Percentiles rank a stretch among this genome's conserved stretches.
Conservation (phyloP, 2,113 vertebrate species). For the Cyphomyrus discorhynchus region DNA sequence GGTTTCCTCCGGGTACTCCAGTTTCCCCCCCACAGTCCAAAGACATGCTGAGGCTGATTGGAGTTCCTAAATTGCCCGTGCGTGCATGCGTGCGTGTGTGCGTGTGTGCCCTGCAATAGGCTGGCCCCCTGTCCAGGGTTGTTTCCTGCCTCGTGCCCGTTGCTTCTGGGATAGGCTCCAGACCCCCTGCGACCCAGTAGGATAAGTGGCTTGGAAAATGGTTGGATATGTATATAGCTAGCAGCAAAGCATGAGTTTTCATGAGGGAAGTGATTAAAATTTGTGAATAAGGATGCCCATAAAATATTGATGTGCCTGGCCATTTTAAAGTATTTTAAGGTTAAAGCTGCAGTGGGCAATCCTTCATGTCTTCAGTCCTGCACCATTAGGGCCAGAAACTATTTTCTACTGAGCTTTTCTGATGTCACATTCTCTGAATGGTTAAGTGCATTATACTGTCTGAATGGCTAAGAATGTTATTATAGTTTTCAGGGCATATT, state of each 20-base stretch:
- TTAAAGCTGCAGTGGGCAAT: neutral
- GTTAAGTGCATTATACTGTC: neutral
- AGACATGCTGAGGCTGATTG: too few species aligned
- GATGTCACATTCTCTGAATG: neutral
- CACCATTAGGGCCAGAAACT: neutral
- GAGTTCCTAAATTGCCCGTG: too few species aligned
- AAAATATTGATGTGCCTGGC: neutral
- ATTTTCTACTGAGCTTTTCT: neutral
- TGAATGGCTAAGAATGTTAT: neutral
- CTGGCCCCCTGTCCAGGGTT: too few species aligned
- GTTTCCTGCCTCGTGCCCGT: too few species aligned
- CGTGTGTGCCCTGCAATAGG: too few species aligned
- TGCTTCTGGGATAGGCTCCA: too few species aligned
- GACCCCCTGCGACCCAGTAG: too few species aligned
- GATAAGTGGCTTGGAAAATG: too few species aligned
- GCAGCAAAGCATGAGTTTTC: neutral
- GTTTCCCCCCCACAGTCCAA: too few species aligned
- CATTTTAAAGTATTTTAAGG: neutral
- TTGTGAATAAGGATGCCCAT: neutral
- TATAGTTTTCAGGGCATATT: neutral
- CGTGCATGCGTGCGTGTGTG: too few species aligned
- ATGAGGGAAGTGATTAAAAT: neutral
- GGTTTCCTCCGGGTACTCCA: too few species aligned
- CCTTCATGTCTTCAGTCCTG: neutral
- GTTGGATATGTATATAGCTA: neutral